Evolutionary conservation across 1,140 invertebrate species (phyloP), one percentile per base, ranked within the genome.

Genomic region (Drosophila tropicalis): DNA sequence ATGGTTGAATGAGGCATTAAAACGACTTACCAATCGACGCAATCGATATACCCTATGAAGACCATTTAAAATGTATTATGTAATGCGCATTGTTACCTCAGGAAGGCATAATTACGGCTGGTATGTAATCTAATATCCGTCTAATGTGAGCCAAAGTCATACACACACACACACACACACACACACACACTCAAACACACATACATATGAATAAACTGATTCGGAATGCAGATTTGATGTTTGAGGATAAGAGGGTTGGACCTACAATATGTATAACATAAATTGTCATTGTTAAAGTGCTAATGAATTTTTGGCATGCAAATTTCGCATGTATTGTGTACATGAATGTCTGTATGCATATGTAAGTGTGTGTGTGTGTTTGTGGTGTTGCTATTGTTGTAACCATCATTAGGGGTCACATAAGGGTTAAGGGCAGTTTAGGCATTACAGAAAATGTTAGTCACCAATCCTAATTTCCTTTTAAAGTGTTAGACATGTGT

Each of bases 201-300:
- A 47, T 47, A 41, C 22, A 25, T n/a, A 19, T 47, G 34, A 10
- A 51, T 22, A 25, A 60, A 7, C 40, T 44, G 19, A 13, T 22
- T 44, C 40, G n/a, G 40, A 40, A 70, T 44, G 41, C n/a, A 56
- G 62, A 63, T 62, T 58, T 12, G 32, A 10, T 22, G 25, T 36
- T 19, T 19, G 15, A 13, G 19, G 1, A 22, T 36, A 7, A 29
- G 60, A 61, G 58, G 58, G 34, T 34, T 40, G 68, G 57, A 9
- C 34, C 19, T 41, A 51, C 29, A 67, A 72, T 76, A 65, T 75
- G 70, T 74, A 69, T 55, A 61, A 79, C 76, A 86, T 70, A 70
- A 82, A 86, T 72, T 86, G 79, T 83, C 76, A 87, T 89, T 87
- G 76, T 84, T 87, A 69, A 86, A 83, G 79, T 89, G 84, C 84